Conservation (phyloP, 2,113 vertebrate species). For the Scophthalmus maximus region DNA sequence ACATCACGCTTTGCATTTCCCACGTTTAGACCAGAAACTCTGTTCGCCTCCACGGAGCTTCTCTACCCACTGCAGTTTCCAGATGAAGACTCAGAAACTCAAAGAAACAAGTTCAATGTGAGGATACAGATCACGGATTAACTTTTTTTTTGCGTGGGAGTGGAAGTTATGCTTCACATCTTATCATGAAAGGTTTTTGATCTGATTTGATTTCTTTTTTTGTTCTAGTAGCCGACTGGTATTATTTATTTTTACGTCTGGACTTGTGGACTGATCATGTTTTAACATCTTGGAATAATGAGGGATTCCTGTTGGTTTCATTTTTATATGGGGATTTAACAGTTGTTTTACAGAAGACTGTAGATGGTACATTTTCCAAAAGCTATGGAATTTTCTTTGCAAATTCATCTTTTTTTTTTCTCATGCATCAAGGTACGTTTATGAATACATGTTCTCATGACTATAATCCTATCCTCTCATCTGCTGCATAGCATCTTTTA, state of each 20-base stretch:
- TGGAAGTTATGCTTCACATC: conserved; percentile 31
- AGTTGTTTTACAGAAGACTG: conserved; percentile 9
- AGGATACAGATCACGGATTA: conserved; percentile 39
- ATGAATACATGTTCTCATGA: background rate
- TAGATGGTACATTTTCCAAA: conserved; percentile 11
- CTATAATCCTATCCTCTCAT: background rate
- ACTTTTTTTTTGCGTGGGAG: conserved; percentile 44
- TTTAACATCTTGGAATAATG: conserved; percentile 67
- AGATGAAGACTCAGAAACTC: conserved; percentile 47
- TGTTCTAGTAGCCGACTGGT: background rate
- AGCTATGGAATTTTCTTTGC: conserved; percentile 76
- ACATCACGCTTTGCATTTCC: conserved; percentile 85
- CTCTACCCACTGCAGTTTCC: conserved; percentile 35
- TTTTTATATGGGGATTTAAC: conserved; percentile 58
- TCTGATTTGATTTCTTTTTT: background rate
- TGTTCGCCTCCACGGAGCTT: conserved; percentile 50
- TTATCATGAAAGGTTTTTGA: conserved; percentile 47
- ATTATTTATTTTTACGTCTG: conserved; percentile 20
- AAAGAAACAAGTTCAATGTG: conserved; percentile 9
- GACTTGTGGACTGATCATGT: conserved; percentile 52
- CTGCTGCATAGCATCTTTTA: background rate
- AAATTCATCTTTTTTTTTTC: conserved; percentile 79
- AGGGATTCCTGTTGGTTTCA: conserved; percentile 45
- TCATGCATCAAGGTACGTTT: conserved; percentile 87
- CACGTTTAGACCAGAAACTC: conserved; percentile 78